These are phyloP conservation scores for Alauda arvensis DNA, from an alignment of 2,797 vertebrate genomes.

Conservation along the genomic window DNA sequence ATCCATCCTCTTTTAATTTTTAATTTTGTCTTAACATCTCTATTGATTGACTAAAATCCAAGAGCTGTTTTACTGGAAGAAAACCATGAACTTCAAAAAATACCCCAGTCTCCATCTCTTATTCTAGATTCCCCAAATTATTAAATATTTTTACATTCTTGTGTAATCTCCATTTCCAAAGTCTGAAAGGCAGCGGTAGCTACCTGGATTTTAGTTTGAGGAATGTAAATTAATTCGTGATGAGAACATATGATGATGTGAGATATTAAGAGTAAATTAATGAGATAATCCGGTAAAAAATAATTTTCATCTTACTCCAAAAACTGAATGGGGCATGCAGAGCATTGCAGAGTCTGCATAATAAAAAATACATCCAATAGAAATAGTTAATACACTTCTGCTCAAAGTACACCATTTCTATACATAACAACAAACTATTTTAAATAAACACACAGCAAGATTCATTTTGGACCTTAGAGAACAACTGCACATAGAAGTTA, in stretches of 20 bases:
- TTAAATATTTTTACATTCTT: neutral
- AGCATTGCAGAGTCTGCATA: neutral
- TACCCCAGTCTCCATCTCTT: fast-evolving
- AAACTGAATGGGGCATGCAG: neutral
- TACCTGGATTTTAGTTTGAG: neutral
- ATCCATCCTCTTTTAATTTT: neutral
- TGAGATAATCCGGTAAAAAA: neutral
- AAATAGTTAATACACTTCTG: neutral
- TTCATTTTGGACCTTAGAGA: neutral
- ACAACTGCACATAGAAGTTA: neutral
- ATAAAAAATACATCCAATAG: neutral
- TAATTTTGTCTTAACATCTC: neutral
- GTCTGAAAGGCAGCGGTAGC: neutral
- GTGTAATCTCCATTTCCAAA: neutral
- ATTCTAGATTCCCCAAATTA: neutral
- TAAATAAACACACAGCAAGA: neutral
- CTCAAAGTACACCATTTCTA: neutral
- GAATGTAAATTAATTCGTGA: neutral
- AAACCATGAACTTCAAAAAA: neutral
- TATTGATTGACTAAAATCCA: neutral
- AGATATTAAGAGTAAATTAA: neutral
- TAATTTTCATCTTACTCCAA: neutral
- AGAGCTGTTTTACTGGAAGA: neutral
- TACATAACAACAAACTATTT: neutral
- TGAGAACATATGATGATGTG: neutral